Conservation (phyloP, 1,140 invertebrate genomes). For the Patella vulgata region DNA sequence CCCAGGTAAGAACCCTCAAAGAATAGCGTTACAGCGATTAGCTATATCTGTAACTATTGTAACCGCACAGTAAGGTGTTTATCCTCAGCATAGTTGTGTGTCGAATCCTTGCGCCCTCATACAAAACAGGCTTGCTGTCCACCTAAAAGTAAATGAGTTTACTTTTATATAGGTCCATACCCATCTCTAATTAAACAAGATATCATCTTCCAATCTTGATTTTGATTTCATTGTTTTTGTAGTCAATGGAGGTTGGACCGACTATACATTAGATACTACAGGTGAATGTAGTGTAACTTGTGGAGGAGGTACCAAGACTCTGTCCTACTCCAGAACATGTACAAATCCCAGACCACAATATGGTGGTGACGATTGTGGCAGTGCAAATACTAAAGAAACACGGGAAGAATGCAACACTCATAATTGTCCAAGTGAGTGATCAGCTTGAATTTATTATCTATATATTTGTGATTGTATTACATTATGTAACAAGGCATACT, state of each 20-base stretch:
- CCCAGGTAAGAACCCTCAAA: no score
- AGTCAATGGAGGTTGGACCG: constrained; percentile 17
- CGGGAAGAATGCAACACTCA: constrained; percentile 16
- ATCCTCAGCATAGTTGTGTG: no score
- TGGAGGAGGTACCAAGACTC: constrained; percentile 12
- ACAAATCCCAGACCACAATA: constrained; percentile 26
- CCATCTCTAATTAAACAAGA: no score
- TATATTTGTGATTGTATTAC: no score
- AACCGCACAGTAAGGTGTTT: no score
- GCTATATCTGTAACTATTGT: no score
- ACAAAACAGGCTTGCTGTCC: neutral
- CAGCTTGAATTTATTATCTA: no score
- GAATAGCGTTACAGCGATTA: no score
- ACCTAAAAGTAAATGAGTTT: no score
- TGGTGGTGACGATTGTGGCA: constrained; percentile 22
- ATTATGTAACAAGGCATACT: no score
- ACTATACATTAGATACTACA: neutral
- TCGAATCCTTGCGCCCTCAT: no score
- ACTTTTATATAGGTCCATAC: neutral
- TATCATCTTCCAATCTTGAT: no score
- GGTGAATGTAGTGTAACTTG: constrained; percentile 19
- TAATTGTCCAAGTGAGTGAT: constrained; percentile 30
- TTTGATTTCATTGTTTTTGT: neutral
- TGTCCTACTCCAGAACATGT: constrained; percentile 18
- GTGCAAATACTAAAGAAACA: constrained; percentile 9